These are phyloP conservation scores for Forficula auricularia DNA, from an alignment of 1,140 invertebrate species.

Conservation along the genomic window DNA sequence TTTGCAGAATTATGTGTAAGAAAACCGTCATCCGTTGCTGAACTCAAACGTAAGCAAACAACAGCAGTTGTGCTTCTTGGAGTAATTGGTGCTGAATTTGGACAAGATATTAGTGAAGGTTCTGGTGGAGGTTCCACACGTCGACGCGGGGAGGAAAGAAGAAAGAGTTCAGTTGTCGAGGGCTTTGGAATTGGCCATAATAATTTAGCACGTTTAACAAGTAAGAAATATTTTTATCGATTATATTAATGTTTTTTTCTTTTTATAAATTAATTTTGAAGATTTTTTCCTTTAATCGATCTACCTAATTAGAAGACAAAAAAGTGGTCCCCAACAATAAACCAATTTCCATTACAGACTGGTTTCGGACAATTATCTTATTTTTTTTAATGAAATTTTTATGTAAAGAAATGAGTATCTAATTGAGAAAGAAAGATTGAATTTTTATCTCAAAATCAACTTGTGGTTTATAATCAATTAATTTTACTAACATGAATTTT, in stretches of 20 bases:
- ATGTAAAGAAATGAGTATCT: no score
- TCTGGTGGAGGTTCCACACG: slow-evolving; percentile 14
- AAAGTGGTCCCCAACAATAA: no score
- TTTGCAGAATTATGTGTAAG: slow-evolving; percentile 35
- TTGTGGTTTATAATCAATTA: no score
- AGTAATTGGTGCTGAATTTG: slow-evolving; percentile 95
- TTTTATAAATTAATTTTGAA: neutral
- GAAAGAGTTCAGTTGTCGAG: slow-evolving; percentile 71
- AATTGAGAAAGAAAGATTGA: no score
- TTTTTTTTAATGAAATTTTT: no score
- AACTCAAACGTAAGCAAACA: slow-evolving; percentile 85
- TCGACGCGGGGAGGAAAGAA: slow-evolving; percentile 32
- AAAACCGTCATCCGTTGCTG: slow-evolving; percentile 65
- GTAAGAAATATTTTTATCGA: slow-evolving; percentile 30
- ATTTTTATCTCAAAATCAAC: no score
- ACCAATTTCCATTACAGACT: no score
- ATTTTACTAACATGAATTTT: no score
- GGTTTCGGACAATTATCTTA: no score
- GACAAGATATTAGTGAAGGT: slow-evolving; percentile 55
- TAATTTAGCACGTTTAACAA: slow-evolving; percentile 76
- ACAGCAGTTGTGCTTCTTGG: slow-evolving; percentile 92
- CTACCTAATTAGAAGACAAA: no score
- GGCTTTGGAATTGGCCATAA: slow-evolving; percentile 83
- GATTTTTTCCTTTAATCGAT: no score
- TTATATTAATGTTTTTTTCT: neutral